Percentiles rank a stretch among this genome's conserved stretches.
These are phyloP conservation scores for Heteronetta atricapilla DNA, from an alignment of 2,113 vertebrate species.

Conservation along the genomic window DNA sequence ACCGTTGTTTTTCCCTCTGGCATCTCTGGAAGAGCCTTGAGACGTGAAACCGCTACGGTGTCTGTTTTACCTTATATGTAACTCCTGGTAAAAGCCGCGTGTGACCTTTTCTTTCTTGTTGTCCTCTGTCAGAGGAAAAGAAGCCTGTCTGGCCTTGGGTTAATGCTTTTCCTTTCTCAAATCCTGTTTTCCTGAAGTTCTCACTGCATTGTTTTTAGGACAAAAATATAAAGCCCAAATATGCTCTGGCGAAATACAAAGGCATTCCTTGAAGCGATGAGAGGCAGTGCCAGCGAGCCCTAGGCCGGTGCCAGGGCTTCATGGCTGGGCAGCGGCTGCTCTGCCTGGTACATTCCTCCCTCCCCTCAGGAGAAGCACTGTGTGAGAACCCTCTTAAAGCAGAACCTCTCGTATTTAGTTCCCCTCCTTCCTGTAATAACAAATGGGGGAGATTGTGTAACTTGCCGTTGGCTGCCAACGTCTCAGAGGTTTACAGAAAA, in stretches of 20 bases:
- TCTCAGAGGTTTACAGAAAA: background rate
- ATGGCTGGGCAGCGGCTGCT: background rate
- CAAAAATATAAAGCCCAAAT: background rate
- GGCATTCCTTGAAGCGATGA: background rate
- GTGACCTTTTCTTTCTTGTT: background rate
- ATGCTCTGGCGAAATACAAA: background rate
- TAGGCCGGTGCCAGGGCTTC: background rate
- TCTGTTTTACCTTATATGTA: background rate
- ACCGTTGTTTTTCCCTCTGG: background rate
- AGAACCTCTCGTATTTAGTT: background rate
- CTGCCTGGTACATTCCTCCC: background rate
- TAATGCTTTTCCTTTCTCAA: background rate
- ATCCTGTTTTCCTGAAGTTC: background rate
- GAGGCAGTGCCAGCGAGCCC: background rate
- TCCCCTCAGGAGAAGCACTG: background rate
- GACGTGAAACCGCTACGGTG: background rate
- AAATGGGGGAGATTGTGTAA: background rate
- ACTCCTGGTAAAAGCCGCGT: background rate
- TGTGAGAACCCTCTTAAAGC: background rate
- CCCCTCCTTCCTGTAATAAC: background rate
- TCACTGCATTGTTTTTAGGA: background rate
- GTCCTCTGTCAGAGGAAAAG: background rate
- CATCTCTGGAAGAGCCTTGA: background rate
- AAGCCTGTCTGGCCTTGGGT: background rate
- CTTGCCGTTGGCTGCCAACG: fast-evolving